A percentile compares a stretch with the other conserved stretches of the same genome.
phyloP scores from a whole-genome alignment of 2,113 vertebrate species.

The Prionailurus bengalensis region DNA sequence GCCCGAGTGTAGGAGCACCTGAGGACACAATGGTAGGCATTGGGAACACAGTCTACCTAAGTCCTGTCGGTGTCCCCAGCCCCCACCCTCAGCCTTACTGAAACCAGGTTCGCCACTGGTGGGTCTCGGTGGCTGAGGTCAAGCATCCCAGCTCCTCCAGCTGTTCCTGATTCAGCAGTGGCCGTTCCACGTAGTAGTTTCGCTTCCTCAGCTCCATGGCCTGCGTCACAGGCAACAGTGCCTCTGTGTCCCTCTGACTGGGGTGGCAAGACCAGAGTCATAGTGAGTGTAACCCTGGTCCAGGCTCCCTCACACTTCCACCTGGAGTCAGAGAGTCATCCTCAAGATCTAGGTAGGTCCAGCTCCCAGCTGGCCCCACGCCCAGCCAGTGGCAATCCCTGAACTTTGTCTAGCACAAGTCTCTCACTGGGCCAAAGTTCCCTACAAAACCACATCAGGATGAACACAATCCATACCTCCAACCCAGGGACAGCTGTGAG shows the following conservation, averaged over 20 bases:
- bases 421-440: conserved; percentile 76
- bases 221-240: conserved; percentile 6
- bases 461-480: not conserved
- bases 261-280: not conserved
- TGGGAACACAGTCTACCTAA: not conserved
- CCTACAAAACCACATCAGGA: conserved; percentile 24
- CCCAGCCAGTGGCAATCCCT: not conserved
- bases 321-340: not conserved
- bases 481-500: not conserved
- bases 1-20: conserved; percentile 91
- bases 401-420: conserved; percentile 76
- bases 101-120: conserved; percentile 56
- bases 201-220: conserved; percentile 43
- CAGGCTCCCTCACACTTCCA: not conserved
- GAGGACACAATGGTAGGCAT: not conserved
- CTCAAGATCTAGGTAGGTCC: not conserved
- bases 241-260: conserved; percentile 44
- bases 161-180: conserved; percentile 88
- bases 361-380: not conserved
- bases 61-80: not conserved
- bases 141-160: conserved; percentile 90
- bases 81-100: not conserved
- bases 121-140: conserved; percentile 35
- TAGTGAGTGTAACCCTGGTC: not conserved
- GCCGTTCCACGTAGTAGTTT: conserved; percentile 81